Evolutionary conservation across 1,140 invertebrate genomes (phyloP).

Genomic region (Brachionus manjavacas): DNA sequence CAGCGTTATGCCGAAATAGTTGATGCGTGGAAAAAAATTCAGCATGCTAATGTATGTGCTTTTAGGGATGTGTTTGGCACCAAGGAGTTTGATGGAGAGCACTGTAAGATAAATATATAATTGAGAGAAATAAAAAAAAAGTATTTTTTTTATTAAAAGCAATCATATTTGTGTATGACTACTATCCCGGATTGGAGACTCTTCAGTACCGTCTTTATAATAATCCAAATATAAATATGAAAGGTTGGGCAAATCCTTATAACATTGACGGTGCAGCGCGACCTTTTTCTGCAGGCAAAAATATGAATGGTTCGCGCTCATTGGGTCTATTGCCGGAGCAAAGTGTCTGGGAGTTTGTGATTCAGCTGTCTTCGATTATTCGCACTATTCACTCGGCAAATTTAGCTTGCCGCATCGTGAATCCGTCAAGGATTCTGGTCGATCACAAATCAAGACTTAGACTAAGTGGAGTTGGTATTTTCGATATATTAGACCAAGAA

Average conservation of each 20-base stretch:
- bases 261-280: conserved; percentile 47
- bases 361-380: conserved; percentile 88
- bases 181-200: conserved; percentile 81
- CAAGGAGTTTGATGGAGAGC: conserved; percentile 81
- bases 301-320: conserved; percentile 41
- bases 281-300: conserved; percentile 47
- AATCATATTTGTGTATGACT: conserved; percentile 91
- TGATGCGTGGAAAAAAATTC: conserved; percentile 86
- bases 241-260: conserved; percentile 75
- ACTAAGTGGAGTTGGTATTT: conserved; percentile 73
- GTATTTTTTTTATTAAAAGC: conserved; percentile 62
- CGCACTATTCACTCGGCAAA: conserved; percentile 79
- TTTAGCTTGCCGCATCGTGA: conserved; percentile 52
- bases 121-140: not conserved
- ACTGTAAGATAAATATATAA: conserved; percentile 67
- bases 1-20: conserved; percentile 77
- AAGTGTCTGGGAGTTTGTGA: conserved; percentile 88
- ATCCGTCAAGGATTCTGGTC: conserved; percentile 12
- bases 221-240: conserved; percentile 51
- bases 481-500: conserved; percentile 78
- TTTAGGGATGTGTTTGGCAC: conserved; percentile 88
- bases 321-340: conserved; percentile 75
- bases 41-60: conserved; percentile 85
- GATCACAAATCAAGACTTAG: conserved; percentile 60
- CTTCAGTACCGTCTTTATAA: conserved; percentile 78